These are phyloP conservation scores for Trachelus tabidus DNA, from an alignment of 2,888 invertebrate genomes.

Conservation along the genomic window DNA sequence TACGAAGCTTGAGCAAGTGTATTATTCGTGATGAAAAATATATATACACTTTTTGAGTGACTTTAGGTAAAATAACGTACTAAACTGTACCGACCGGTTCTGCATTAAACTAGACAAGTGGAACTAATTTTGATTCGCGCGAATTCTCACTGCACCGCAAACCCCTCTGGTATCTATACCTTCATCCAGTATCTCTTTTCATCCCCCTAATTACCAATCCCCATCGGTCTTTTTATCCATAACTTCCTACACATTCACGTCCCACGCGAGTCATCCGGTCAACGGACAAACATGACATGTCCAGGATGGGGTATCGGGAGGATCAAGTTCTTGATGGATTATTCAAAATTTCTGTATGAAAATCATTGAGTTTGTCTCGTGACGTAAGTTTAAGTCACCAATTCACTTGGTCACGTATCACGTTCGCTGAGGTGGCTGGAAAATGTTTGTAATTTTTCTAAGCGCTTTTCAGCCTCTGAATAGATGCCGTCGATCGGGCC, in stretches of 20 bases:
- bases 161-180: neutral
- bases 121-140: slow-evolving; percentile 46
- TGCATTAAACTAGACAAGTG: slow-evolving; percentile 28
- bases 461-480: neutral
- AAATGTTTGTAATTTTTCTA: neutral
- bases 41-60: neutral
- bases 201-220: neutral
- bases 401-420: neutral
- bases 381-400: neutral
- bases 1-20: neutral
- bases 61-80: neutral
- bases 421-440: neutral
- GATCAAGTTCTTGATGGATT: neutral
- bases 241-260: neutral
- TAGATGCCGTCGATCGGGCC: neutral
- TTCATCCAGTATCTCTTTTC: neutral
- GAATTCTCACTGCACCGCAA: slow-evolving; percentile 23
- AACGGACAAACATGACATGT: neutral
- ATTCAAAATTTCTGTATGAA: neutral
- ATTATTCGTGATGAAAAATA: neutral
- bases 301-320: neutral
- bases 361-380: neutral
- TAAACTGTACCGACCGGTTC: neutral
- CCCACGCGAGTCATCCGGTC: neutral
- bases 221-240: neutral